Conservation (phyloP, 2,888 invertebrate species). For the Augochlorella aurata region DNA sequence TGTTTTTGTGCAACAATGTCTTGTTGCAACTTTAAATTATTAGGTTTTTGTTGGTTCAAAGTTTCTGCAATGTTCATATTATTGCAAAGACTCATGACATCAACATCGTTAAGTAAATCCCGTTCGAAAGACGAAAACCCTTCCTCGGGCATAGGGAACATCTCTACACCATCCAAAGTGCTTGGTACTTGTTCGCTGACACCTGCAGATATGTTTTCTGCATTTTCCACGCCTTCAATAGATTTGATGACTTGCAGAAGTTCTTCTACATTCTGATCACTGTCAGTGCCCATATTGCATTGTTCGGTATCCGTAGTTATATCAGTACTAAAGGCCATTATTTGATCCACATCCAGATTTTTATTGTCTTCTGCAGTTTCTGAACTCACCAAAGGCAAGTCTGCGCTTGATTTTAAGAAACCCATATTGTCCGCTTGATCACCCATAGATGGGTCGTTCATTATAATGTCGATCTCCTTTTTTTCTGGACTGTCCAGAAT, state of each 20-base stretch:
- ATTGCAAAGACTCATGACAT: slow-evolving; percentile 77
- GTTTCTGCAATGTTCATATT: slow-evolving; percentile 71
- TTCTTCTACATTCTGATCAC: slow-evolving; percentile 85
- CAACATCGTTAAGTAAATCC: slow-evolving; percentile 78
- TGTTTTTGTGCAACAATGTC: slow-evolving; percentile 82
- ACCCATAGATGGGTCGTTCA: slow-evolving; percentile 81
- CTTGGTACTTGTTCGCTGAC: slow-evolving; percentile 64
- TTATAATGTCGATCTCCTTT: slow-evolving; percentile 79
- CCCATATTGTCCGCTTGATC: slow-evolving; percentile 81
- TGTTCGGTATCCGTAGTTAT: slow-evolving; percentile 63
- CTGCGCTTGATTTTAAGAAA: slow-evolving; percentile 77
- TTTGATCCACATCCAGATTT: slow-evolving; percentile 73
- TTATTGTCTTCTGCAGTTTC: slow-evolving; percentile 67
- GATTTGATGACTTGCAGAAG: slow-evolving; percentile 90
- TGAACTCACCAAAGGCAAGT: slow-evolving; percentile 71
- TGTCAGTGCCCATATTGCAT: slow-evolving; percentile 82
- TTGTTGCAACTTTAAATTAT: slow-evolving; percentile 71
- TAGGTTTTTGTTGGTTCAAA: slow-evolving; percentile 64
- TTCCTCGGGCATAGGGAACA: slow-evolving; percentile 77
- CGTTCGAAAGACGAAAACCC: slow-evolving; percentile 77
- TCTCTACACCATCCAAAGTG: slow-evolving; percentile 71
- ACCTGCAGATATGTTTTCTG: slow-evolving; percentile 64
- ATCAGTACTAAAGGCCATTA: slow-evolving; percentile 73
- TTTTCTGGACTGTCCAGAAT: slow-evolving; percentile 77
- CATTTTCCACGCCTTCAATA: slow-evolving; percentile 84